Evolutionary conservation across 2,888 invertebrate species (phyloP).

Genomic region (Orgyia antiqua): DNA sequence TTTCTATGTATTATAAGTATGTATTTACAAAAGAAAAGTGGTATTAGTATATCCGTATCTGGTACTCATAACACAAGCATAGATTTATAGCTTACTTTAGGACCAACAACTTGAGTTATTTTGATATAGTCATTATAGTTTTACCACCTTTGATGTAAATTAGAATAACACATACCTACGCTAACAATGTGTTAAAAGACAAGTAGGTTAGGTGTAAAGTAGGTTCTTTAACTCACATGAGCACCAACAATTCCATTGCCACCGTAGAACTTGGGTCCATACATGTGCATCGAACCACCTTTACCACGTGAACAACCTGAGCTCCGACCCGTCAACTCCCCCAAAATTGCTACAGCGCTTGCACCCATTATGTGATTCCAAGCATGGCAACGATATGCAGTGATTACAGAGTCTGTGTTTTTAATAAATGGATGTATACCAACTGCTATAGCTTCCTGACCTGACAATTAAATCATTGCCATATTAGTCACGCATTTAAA

Average conservation of each 20-base stretch:
- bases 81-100: no score
- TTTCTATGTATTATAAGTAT: no score
- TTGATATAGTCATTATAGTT: no score
- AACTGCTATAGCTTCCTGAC: conserved; percentile 81
- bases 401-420: conserved; percentile 90
- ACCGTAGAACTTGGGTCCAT: conserved; percentile 92
- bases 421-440: conserved; percentile 93
- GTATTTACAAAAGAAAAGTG: no score
- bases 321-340: conserved; percentile 92
- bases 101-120: no score
- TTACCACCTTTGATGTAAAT: no score
- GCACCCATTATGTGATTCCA: conserved; percentile 97
- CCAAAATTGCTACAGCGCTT: conserved; percentile 84
- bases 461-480: conserved; percentile 30
- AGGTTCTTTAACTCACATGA: conserved; percentile 90
- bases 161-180: no score
- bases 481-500: background rate
- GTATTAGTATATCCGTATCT: no score
- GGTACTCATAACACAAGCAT: no score
- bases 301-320: conserved; percentile 95
- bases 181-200: no score
- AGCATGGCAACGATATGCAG: conserved; percentile 97
- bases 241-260: conserved; percentile 99
- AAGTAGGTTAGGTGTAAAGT: no score
- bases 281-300: conserved; percentile 99